A percentile compares a stretch with the other conserved stretches of the same genome.
These are phyloP conservation scores for Cyprinodon diabolis DNA, from an alignment of 2,797 vertebrate genomes.

Conservation along the genomic window DNA sequence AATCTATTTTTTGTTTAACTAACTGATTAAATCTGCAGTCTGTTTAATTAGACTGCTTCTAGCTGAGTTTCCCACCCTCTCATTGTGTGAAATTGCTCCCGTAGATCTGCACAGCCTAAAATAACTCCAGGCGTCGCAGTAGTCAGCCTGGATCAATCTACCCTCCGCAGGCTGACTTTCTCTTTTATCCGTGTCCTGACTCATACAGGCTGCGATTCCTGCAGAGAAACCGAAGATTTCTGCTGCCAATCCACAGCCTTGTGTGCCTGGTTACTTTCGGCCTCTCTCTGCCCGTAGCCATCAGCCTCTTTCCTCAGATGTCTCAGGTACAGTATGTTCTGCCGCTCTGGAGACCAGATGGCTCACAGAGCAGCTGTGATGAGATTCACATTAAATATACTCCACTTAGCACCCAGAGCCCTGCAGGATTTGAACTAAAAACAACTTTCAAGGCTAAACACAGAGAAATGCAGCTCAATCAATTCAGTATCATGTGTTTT, in stretches of 20 bases:
- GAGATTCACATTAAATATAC: slow-evolving; percentile 58
- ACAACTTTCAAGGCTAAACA: slow-evolving; percentile 28
- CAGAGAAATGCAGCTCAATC: slow-evolving; percentile 11
- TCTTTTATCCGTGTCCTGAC: slow-evolving; percentile 27
- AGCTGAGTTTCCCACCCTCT: slow-evolving; percentile 32
- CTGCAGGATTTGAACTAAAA: slow-evolving; percentile 34
- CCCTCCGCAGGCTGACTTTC: slow-evolving; percentile 23
- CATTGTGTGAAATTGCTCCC: slow-evolving; percentile 39
- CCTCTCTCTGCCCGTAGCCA: slow-evolving; percentile 95
- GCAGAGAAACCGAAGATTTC: slow-evolving; percentile 86
- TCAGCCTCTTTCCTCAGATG: slow-evolving; percentile 99
- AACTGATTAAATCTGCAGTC: slow-evolving; percentile 7
- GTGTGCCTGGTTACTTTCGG: slow-evolving; percentile 96
- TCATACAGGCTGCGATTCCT: slow-evolving; percentile 86
- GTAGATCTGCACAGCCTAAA: slow-evolving; percentile 44
- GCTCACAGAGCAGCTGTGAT: slow-evolving; percentile 57
- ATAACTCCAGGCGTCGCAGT: slow-evolving; percentile 39
- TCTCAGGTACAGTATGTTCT: slow-evolving; percentile 85
- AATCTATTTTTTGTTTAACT: not conserved
- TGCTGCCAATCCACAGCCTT: slow-evolving; percentile 92
- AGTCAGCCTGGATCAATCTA: slow-evolving; percentile 44
- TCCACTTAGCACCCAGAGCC: slow-evolving; percentile 44
- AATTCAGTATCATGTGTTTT: slow-evolving; percentile 18
- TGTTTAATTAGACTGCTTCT: slow-evolving; percentile 30
- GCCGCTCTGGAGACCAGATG: slow-evolving; percentile 48